Conservation (phyloP, 2,888 invertebrate species). For the Lasioglossum malachurum region DNA sequence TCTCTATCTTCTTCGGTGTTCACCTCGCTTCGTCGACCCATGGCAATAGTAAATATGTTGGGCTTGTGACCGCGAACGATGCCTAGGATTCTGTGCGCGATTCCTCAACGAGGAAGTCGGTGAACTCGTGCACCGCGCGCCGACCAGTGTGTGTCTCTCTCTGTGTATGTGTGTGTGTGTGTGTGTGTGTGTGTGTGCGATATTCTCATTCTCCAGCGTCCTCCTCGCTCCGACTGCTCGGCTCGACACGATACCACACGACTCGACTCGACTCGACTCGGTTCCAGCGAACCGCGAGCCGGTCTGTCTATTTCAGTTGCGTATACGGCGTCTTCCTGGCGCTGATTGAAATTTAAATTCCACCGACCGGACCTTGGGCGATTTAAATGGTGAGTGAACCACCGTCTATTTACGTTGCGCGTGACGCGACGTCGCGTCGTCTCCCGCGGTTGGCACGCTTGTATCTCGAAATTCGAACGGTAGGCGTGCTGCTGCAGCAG, state of each 20-base stretch:
- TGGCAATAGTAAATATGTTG: conserved; percentile 38
- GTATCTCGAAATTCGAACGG: conserved; percentile 33
- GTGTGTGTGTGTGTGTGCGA: conserved; percentile 4
- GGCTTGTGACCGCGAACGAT: conserved; percentile 47
- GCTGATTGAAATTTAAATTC: conserved; percentile 80
- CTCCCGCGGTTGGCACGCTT: conserved; percentile 51
- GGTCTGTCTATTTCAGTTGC: conserved; percentile 30
- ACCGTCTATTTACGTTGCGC: conserved; percentile 25
- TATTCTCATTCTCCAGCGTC: conserved; percentile 28
- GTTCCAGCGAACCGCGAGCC: conserved; percentile 13
- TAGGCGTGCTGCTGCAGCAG: conserved; percentile 30
- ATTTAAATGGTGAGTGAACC: conserved; percentile 81
- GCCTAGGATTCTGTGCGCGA: conserved; percentile 44
- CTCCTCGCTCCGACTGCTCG: not conserved
- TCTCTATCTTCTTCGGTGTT: not conserved
- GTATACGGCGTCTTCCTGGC: conserved; percentile 55
- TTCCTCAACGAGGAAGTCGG: conserved; percentile 45
- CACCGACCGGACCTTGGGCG: conserved; percentile 68
- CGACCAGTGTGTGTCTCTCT: not conserved
- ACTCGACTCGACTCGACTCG: not conserved
- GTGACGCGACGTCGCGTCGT: conserved; percentile 15
- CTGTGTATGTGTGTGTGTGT: conserved; percentile 6
- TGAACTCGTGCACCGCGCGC: conserved; percentile 42
- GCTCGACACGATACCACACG: not conserved
- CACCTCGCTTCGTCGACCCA: not conserved